Evolutionary conservation across 2,797 vertebrate species (phyloP).

Genomic region (Enteromius radiatus): DNA sequence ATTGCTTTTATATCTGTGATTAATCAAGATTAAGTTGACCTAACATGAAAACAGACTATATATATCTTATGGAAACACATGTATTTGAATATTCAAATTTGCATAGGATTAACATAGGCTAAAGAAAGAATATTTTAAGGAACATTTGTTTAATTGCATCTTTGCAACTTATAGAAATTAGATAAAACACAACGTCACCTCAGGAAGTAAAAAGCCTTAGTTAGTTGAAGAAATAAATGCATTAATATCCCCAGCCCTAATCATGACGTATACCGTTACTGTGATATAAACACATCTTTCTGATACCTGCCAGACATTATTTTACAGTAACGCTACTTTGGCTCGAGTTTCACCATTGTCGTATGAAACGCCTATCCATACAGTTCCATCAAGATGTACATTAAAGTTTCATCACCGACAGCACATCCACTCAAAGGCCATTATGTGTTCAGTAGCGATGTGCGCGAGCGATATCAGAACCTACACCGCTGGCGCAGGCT

Average conservation of each 20-base stretch:
- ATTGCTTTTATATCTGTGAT: neutral
- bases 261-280: neutral
- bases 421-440: conserved; percentile 21
- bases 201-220: neutral
- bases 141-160: neutral
- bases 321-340: neutral
- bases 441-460: conserved; percentile 20
- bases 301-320: neutral
- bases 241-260: neutral
- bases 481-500: conserved; percentile 27
- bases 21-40: neutral
- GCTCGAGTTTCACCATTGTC: neutral
- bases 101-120: neutral
- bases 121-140: neutral
- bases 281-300: neutral
- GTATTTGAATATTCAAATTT: neutral
- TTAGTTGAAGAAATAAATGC: neutral
- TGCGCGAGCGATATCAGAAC: conserved; percentile 30
- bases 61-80: neutral
- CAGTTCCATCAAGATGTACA: conserved; percentile 3
- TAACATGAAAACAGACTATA: neutral
- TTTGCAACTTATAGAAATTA: neutral
- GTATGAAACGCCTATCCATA: neutral
- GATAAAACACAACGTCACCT: neutral
- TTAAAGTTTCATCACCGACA: conserved; percentile 29